Evolutionary conservation across 2,113 vertebrate genomes (phyloP), one percentile per base, ranked within the genome.

Genomic region (Caranx ignobilis): DNA sequence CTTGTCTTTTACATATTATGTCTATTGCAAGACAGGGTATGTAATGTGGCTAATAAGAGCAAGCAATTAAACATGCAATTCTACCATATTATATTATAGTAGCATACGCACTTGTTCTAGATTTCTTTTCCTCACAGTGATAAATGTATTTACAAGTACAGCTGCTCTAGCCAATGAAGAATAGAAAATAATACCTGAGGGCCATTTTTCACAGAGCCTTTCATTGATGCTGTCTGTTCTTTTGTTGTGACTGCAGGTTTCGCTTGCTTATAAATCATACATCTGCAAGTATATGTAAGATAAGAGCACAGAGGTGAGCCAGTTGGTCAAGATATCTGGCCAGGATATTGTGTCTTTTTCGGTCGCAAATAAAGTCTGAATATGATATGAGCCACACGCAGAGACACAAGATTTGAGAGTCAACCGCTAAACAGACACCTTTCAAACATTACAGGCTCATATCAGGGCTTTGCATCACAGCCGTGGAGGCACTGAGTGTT

Each of bases 241-340:
- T 56, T 74, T 43, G 47, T 34, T 67, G 19, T 37, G 13, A 76
- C n/a, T 59, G 41, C 32, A 21, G 43, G 19, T 34, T 16, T 59
- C 55, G 60, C 21, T 55, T 15, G 64, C 26, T 55, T 21, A 45
- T 35, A 39, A 41, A 52, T 37, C 21, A 21, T 11, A 26, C 11
- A 6, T 6, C n/a, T 11, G 61, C 45, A 15, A 12, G 52, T 48
- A 63, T 10, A 6, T 62, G 39, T 47, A 13, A 60, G 19, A 21
- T 6, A 26, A 34, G 31, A 43, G 21, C 1, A 4, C 1, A 55
- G n/a, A 19, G 48, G 48, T 50, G 6, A 50, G 48, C 48, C 18
- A n/a, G 9, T 21, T 54, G n/a, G 52, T 21, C 48, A 47, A 9
- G 18, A 52, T 52, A n/a, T n/a, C 7, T 52, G 6, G 50, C n/a